Evolutionary conservation across 1,140 invertebrate species (phyloP), one percentile per base, ranked within the genome.

Genomic region (Caenorhabditis remanei): DNA sequence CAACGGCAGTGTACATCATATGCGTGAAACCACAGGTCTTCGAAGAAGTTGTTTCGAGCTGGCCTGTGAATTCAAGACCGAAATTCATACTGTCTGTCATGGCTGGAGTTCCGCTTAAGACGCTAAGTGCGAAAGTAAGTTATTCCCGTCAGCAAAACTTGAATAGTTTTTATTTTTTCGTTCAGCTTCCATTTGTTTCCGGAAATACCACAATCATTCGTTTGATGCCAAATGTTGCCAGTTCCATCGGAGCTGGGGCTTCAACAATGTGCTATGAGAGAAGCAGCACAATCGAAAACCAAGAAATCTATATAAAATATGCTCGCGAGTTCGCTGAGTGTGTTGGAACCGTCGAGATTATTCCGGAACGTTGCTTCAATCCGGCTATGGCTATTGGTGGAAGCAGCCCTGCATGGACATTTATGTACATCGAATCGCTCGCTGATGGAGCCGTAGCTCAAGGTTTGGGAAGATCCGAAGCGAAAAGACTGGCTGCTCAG

Each of bases 371-470:
- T 75, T 93, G 96, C 83, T 95, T 99, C 90, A 96, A 99, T 93
- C 95, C 96, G 1, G 95, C 97, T 0, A 97, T 96, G 0, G 97
- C 96, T 0, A 93, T 99, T 0, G 96, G 96, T 92, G 96, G 96
- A 16, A 97, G 96, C 90, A 97, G 97, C 58, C 97, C 97, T 0
- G 97, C 97, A 90, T 99, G 97, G 88, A 82, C 82, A 19, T 89
- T 61, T 24, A 85, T 87, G 67, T 79, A 89, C 63, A 89, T 89
- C 46, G 88, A 89, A 75, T 61, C 88, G 7, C 21, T 89, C 19
- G 84, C 88, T 13, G 88, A 89, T 61, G 88, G 88, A 46, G 88
- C 88, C 6, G 88, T 89, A 4, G 48, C 41, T n/a, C 82, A 84
- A n/a, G 88, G 88, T 3, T 19, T 88, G 4, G 82, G 84, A 41